phyloP scores from a whole-genome alignment of 2,113 vertebrate genomes.

The Arothron firmamentum region DNA sequence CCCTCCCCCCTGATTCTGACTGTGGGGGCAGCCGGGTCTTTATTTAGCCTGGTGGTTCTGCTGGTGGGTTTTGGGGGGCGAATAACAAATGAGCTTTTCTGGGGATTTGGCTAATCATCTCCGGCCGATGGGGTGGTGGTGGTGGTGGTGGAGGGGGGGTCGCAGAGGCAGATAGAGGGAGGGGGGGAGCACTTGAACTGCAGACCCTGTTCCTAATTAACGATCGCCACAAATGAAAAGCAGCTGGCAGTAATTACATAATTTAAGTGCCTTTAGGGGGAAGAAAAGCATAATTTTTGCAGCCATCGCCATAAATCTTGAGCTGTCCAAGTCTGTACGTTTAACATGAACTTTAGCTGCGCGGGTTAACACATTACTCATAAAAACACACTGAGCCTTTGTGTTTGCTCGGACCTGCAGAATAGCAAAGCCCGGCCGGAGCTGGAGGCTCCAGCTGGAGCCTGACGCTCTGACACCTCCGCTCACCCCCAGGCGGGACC shows the following conservation, averaged over 20 bases:
- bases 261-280: constrained; percentile 90
- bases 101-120: constrained; percentile 75
- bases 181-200: constrained; percentile 70
- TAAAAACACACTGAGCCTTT: constrained; percentile 91
- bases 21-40: constrained; percentile 59
- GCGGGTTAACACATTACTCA: constrained; percentile 91
- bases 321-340: constrained; percentile 85
- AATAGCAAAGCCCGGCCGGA: constrained; percentile 81
- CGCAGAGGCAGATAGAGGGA: constrained; percentile 60
- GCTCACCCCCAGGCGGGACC: constrained; percentile 62
- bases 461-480: constrained; percentile 62
- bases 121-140: constrained; percentile 37
- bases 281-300: constrained; percentile 95
- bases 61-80: constrained; percentile 31
- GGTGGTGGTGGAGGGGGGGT: too few species aligned
- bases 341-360: constrained; percentile 80
- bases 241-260: constrained; percentile 99
- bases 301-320: constrained; percentile 98
- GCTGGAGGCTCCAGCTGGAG: constrained; percentile 34
- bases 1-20: too few species aligned
- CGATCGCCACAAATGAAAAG: constrained; percentile 83
- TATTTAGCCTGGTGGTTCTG: constrained; percentile 47
- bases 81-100: constrained; percentile 76
- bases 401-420: constrained; percentile 87
- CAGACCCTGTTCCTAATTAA: constrained; percentile 86